A percentile compares a stretch with the other conserved stretches of the same genome.
Evolutionary conservation across 1,140 invertebrate species (phyloP).

Genomic region (Zaprionus gabonicus): DNA sequence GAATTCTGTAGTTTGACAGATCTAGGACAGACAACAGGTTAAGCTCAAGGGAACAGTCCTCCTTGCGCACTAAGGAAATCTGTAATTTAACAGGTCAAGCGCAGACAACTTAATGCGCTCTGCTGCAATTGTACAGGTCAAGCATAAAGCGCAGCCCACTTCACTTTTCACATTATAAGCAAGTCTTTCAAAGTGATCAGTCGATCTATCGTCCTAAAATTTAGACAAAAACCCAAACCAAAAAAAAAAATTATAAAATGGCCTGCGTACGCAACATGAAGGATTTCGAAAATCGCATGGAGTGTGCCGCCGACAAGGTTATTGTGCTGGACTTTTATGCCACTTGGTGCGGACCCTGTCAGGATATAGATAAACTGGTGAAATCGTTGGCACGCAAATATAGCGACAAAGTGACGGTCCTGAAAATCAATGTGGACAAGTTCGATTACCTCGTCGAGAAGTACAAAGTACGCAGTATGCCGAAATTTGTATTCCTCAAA

Average conservation of each 20-base stretch:
- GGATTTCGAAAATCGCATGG: not conserved
- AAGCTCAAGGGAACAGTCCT: too few relatives aligned
- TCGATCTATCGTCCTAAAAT: not conserved
- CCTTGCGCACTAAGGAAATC: too few relatives aligned
- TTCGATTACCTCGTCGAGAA: not conserved
- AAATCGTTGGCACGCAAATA: not conserved
- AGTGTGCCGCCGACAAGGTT: not conserved
- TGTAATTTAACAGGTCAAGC: too few relatives aligned
- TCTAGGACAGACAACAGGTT: too few relatives aligned
- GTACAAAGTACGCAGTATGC: not conserved
- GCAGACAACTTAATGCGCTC: too few relatives aligned
- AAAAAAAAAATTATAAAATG: not conserved
- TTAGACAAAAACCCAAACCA: not conserved
- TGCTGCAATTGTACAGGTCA: too few relatives aligned
- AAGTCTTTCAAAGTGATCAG: too few relatives aligned
- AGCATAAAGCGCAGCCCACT: too few relatives aligned
- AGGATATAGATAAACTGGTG: not conserved
- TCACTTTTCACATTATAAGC: too few relatives aligned
- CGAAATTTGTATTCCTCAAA: not conserved
- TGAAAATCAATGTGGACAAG: conserved; percentile 3
- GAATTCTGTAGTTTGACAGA: too few relatives aligned
- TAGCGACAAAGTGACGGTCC: not conserved
- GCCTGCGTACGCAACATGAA: not conserved
- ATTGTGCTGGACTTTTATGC: not conserved
- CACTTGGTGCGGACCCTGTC: not conserved